Evolutionary conservation across 2,113 vertebrate species (phyloP).

Genomic region (Barbus barbus): DNA sequence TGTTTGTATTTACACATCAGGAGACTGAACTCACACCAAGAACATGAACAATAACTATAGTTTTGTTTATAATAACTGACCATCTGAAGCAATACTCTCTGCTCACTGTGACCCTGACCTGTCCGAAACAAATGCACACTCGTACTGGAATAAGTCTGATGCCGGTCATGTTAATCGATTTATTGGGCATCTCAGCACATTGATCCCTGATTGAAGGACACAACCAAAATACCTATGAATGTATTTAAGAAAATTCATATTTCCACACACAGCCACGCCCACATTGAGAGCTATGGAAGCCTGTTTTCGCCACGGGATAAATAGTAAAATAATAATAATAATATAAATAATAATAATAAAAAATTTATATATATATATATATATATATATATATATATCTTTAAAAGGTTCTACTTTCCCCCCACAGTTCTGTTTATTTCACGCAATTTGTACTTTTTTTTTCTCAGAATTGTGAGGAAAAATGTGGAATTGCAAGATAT

Average conservation of each 20-base stretch:
- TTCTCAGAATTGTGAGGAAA: too few relatives aligned
- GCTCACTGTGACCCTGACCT: constrained; percentile 44
- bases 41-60: neutral
- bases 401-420: too few relatives aligned
- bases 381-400: too few relatives aligned
- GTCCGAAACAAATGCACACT: constrained; percentile 1
- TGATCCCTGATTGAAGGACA: neutral
- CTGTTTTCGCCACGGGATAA: neutral
- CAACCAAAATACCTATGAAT: constrained; percentile 50
- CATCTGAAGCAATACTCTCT: constrained; percentile 59
- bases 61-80: neutral
- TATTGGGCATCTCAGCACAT: neutral
- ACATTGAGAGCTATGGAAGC: neutral
- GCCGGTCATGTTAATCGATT: neutral
- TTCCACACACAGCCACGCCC: neutral
- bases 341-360: too few relatives aligned
- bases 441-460: too few relatives aligned
- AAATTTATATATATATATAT: too few relatives aligned
- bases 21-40: neutral
- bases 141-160: neutral
- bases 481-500: too few relatives aligned
- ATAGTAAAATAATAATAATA: too few relatives aligned
- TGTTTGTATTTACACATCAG: constrained; percentile 52
- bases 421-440: too few relatives aligned
- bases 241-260: constrained; percentile 39